phyloP scores from a whole-genome alignment of 2,888 invertebrate genomes.

The Drosophila mimica region DNA sequence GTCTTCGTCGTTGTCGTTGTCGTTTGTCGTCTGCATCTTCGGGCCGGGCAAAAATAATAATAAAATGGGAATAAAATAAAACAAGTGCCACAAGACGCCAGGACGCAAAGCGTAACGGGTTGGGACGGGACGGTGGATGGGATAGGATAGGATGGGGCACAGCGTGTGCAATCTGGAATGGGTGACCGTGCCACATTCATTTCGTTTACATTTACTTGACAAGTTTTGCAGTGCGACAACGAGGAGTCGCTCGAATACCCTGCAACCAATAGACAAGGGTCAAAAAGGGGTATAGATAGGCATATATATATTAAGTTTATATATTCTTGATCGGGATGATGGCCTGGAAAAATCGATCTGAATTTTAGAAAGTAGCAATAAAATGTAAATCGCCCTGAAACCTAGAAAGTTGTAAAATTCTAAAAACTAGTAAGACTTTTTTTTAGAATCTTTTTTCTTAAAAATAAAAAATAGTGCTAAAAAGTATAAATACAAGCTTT shows the following conservation, averaged over 20 bases:
- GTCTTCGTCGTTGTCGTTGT: constrained; percentile 30
- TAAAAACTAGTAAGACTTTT: not conserved
- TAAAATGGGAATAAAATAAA: constrained; percentile 77
- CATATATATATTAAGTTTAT: not conserved
- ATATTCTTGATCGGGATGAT: not conserved
- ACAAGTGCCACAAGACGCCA: constrained; percentile 52
- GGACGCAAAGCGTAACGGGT: constrained; percentile 22
- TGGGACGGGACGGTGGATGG: constrained; percentile 15
- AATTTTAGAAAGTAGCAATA: too few species aligned
- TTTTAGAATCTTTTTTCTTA: not conserved
- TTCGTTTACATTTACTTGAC: constrained; percentile 78
- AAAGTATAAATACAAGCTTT: not conserved
- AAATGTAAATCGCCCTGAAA: too few species aligned
- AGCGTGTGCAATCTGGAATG: constrained; percentile 24
- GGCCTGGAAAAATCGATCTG: too few species aligned
- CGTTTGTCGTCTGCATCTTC: constrained; percentile 33
- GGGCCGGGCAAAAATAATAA: constrained; percentile 67
- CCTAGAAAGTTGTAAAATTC: not conserved
- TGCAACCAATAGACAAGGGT: not conserved
- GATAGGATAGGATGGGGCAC: not conserved
- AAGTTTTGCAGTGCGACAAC: constrained; percentile 69
- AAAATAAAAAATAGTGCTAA: not conserved
- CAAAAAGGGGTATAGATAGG: not conserved
- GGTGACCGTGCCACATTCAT: constrained; percentile 70
- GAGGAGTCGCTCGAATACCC: constrained; percentile 23